Evolutionary conservation across 2,888 invertebrate genomes (phyloP).

Genomic region (Poecilobothrus nobilitatus): DNA sequence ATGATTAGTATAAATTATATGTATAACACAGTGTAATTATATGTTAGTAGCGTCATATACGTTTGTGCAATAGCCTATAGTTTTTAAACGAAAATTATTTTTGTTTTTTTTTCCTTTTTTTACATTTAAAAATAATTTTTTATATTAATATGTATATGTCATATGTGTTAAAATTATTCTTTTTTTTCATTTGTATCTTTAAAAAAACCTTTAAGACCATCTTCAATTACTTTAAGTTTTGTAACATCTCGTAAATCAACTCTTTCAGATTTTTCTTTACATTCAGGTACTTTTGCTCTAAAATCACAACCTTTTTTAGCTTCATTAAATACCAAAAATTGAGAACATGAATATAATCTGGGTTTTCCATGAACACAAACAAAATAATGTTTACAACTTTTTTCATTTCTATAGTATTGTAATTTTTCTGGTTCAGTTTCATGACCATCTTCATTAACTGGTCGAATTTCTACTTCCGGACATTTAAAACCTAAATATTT

Average conservation of each 20-base stretch:
- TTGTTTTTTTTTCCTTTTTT: too few species aligned
- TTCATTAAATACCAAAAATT: conserved; percentile 69
- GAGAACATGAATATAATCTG: conserved; percentile 66
- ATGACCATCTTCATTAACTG: conserved; percentile 31
- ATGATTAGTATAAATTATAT: too few species aligned
- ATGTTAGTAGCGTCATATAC: too few species aligned
- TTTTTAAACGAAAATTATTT: too few species aligned
- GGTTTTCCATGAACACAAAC: conserved; percentile 68
- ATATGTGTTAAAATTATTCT: background rate
- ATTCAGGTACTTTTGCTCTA: conserved; percentile 37
- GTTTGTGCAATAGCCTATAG: too few species aligned
- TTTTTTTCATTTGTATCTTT: background rate
- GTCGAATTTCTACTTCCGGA: conserved; percentile 48
- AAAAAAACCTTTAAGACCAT: background rate
- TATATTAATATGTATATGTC: too few species aligned
- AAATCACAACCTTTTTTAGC: conserved; percentile 60
- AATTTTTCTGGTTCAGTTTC: conserved; percentile 34
- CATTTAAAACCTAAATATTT: conserved; percentile 69
- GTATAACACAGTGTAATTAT: too few species aligned
- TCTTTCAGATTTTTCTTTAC: conserved; percentile 18
- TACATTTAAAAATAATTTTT: too few species aligned
- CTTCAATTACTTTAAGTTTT: background rate
- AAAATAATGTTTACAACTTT: conserved; percentile 72
- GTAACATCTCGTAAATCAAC: background rate
- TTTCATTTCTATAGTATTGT: conserved; percentile 47